A percentile compares a stretch with the other conserved stretches of the same genome.
These are phyloP conservation scores for Ictalurus furcatus DNA, from an alignment of 2,113 vertebrate species.

Conservation along the genomic window DNA sequence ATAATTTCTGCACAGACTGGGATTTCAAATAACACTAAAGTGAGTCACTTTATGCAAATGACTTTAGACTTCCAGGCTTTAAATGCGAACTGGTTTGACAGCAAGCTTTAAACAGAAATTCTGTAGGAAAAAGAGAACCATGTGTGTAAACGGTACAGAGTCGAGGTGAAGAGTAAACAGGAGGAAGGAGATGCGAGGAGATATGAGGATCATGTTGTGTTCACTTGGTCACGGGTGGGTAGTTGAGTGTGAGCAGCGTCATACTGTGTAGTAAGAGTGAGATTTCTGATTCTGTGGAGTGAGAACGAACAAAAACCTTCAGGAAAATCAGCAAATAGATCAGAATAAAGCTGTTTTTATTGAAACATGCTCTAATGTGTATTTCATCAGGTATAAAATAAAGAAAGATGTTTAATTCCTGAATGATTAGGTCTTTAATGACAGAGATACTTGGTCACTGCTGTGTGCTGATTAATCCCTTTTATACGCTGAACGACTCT, in stretches of 20 bases:
- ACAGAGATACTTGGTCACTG: background rate
- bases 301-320: background rate
- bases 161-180: background rate
- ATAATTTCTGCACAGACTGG: background rate
- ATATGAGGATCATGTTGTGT: background rate
- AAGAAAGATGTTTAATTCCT: background rate
- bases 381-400: background rate
- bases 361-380: background rate
- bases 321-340: background rate
- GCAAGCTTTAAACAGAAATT: background rate
- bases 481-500: background rate
- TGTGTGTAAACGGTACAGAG: background rate
- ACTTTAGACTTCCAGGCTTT: background rate
- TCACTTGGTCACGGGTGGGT: conserved; percentile 9
- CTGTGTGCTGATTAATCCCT: background rate
- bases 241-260: conserved; percentile 78
- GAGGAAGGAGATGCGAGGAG: background rate
- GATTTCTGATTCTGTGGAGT: conserved; percentile 70
- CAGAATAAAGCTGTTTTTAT: background rate
- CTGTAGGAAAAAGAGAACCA: background rate
- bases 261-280: conserved; percentile 78
- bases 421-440: background rate
- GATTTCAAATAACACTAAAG: background rate
- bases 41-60: background rate
- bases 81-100: background rate